Percentiles rank a stretch among this genome's conserved stretches.
Conservation (phyloP, 1,140 invertebrate genomes). For the Danaus melanippus region DNA sequence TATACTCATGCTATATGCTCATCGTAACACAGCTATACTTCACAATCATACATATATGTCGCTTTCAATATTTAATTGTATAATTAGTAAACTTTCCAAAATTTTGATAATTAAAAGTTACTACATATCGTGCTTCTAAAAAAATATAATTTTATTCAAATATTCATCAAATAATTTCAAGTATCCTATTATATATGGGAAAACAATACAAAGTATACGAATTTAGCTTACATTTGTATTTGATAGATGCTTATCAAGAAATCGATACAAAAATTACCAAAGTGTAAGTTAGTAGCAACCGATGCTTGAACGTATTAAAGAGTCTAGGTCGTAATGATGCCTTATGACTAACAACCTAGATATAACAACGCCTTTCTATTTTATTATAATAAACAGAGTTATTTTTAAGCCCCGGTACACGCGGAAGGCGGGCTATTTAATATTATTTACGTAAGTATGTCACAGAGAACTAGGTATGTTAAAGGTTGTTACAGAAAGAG, state of each 20-base stretch:
- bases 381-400: too few species aligned
- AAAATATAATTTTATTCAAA: too few species aligned
- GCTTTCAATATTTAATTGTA: too few species aligned
- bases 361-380: constrained; percentile 4
- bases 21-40: too few species aligned
- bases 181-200: too few species aligned
- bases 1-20: not conserved
- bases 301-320: constrained; percentile 12
- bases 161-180: too few species aligned
- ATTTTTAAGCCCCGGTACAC: too few species aligned
- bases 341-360: constrained; percentile 5
- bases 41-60: too few species aligned
- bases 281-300: constrained; percentile 6
- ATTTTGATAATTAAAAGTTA: not conserved
- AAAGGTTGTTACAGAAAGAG: constrained; percentile 23
- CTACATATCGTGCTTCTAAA: too few species aligned
- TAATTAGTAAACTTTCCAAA: constrained; percentile 6
- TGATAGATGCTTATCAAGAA: constrained; percentile 34
- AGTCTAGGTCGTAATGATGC: constrained; percentile 14
- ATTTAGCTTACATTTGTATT: constrained; percentile 12
- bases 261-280: constrained; percentile 28
- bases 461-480: constrained; percentile 19
- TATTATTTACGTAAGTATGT: constrained; percentile 21
- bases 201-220: constrained; percentile 6
- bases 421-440: constrained; percentile 7